Conservation (phyloP, 2,797 vertebrate species). For the Poecilia picta region DNA sequence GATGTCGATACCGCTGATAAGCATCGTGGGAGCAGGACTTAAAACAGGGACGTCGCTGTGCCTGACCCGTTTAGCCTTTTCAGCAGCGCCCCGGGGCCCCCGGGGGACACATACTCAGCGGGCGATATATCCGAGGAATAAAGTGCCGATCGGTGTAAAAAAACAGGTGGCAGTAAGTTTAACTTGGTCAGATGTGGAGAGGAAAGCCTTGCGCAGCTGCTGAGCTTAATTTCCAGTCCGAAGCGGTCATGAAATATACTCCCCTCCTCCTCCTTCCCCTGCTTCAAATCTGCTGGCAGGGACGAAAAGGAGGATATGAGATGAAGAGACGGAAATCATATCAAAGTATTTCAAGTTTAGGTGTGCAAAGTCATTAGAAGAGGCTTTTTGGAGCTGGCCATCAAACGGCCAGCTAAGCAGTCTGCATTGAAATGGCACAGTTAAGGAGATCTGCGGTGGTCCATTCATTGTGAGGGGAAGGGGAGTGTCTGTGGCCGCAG, state of each 20-base stretch:
- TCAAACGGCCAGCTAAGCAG: constrained; percentile 80
- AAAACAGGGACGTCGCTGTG: constrained; percentile 23
- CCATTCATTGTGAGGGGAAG: constrained; percentile 73
- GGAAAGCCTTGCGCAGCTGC: constrained; percentile 63
- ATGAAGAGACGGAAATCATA: constrained; percentile 78
- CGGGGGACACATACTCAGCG: constrained; percentile 27
- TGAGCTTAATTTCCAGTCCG: constrained; percentile 71
- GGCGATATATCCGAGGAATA: constrained; percentile 48
- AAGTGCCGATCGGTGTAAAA: constrained; percentile 46
- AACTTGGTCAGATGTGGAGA: constrained; percentile 52
- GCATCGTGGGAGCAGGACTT: constrained; percentile 41
- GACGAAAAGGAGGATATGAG: constrained; percentile 66
- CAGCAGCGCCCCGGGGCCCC: constrained; percentile 34
- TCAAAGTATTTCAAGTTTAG: constrained; percentile 78
- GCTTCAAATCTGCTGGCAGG: constrained; percentile 77
- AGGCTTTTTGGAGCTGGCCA: constrained; percentile 62
- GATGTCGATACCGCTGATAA: constrained; percentile 58
- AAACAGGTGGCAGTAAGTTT: constrained; percentile 63
- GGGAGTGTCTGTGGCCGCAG: constrained; percentile 68
- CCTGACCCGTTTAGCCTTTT: constrained; percentile 20
- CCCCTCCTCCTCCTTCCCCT: background rate
- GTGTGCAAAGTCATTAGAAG: constrained; percentile 76
- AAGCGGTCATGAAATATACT: constrained; percentile 67
- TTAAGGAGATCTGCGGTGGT: constrained; percentile 82
- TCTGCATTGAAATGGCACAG: constrained; percentile 77